Evolutionary conservation across 2,888 invertebrate species (phyloP).

Genomic region (Callyntrura sp.): DNA sequence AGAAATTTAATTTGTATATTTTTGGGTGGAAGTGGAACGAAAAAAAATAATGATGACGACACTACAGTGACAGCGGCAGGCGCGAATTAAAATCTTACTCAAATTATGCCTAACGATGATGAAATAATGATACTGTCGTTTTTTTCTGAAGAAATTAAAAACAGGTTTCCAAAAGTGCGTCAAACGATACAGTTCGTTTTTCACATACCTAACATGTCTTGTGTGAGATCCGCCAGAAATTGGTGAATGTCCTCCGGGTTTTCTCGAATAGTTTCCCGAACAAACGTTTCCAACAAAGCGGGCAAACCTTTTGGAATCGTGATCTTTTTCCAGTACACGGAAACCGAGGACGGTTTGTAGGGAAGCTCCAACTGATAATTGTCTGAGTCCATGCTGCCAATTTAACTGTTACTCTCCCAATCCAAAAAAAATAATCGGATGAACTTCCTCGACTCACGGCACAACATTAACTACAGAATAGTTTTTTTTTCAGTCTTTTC

Average conservation of each 20-base stretch:
- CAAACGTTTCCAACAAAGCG: conserved; percentile 78
- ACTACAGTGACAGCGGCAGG: too few species aligned
- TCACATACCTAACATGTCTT: conserved; percentile 71
- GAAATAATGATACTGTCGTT: too few species aligned
- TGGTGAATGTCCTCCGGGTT: conserved; percentile 75
- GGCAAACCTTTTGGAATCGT: conserved; percentile 81
- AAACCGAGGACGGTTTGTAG: conserved; percentile 55
- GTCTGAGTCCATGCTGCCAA: conserved; percentile 50
- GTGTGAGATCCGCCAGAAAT: conserved; percentile 70
- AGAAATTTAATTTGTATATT: neutral
- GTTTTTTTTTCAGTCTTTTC: too few species aligned
- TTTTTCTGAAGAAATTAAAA: too few species aligned
- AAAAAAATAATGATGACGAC: too few species aligned
- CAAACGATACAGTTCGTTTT: too few species aligned
- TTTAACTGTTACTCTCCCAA: neutral
- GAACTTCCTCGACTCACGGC: neutral
- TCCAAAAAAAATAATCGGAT: neutral
- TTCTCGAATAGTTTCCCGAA: conserved; percentile 76
- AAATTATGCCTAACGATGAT: too few species aligned
- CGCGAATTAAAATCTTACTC: too few species aligned
- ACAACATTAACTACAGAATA: too few species aligned
- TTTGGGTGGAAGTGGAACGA: too few species aligned
- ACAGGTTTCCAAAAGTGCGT: too few species aligned
- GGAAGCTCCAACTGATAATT: conserved; percentile 58
- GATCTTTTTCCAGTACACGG: conserved; percentile 79